Evolutionary conservation across 2,113 vertebrate genomes (phyloP), one percentile per base, ranked within the genome.

Genomic region (Pterocles burchelli): DNA sequence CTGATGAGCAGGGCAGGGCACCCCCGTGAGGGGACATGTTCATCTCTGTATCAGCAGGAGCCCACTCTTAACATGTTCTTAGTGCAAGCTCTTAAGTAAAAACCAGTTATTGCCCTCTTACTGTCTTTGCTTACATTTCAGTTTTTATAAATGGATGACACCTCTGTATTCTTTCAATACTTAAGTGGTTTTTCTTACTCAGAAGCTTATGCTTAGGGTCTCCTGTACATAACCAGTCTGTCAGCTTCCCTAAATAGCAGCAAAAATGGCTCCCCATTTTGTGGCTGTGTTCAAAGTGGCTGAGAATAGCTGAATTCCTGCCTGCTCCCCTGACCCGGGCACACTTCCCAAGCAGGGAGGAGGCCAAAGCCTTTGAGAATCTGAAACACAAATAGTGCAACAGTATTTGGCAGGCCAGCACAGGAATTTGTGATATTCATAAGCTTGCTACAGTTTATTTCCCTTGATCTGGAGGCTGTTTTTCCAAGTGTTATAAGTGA

Each of bases 21-120:
- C 36, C 18, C 29, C 13, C 1, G 0, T 17, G 17, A 62, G 3
- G 9, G 6, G 29, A 10, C 9, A 12, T 6, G 5, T 41, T 33
- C 66, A 63, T 7, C 10, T 22, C 38, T 51, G 9, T 24, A 10
- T 29, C 33, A n/a, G 9, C 11, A 28, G 28, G 31, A 83, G 4
- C 41, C 80, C 2, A 0, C 17, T 73, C 34, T 28, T 38, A 63
- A 5, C 2, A 2, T n/a, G 2, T 57, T 54, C n/a, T 73, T 67
- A 66, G 22, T 36, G 33, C 45, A 78, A 63, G 22, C 7, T 38
- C 71, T 46, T 18, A 36, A 54, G 43, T 48, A 31, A 91, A 55
- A 80, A 55, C 4, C 12, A 34, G 36, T 19, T 41, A 26, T 24
- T 62, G 16, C 13, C 17, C 11, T n/a, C 18, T 48, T 76, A 13